Percentiles rank a stretch among this genome's conserved stretches.
These are phyloP conservation scores for Lutjanus erythropterus DNA, from an alignment of 2,113 vertebrate species.

Conservation along the genomic window DNA sequence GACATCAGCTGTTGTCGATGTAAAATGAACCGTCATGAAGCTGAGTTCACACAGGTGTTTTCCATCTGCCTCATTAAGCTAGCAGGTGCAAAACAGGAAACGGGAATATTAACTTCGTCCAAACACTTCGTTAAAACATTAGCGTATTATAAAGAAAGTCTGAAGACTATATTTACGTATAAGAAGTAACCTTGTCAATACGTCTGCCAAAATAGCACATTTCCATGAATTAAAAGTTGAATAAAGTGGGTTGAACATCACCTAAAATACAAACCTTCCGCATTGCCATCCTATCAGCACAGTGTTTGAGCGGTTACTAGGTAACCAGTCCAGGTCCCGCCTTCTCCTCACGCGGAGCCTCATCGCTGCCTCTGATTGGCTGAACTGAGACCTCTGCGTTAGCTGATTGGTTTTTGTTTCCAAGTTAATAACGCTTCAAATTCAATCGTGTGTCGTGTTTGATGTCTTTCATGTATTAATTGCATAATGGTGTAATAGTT, in stretches of 20 bases:
- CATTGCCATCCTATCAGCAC: conserved; percentile 57
- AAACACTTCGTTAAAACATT: not conserved
- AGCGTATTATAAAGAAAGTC: not conserved
- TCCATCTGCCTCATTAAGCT: not conserved
- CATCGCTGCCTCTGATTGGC: conserved; percentile 56
- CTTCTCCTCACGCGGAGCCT: not conserved
- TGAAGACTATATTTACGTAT: not conserved
- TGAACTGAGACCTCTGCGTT: not conserved
- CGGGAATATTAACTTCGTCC: not conserved
- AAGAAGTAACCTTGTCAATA: not conserved
- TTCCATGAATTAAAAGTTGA: not conserved
- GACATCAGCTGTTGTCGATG: not conserved
- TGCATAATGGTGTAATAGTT: not conserved
- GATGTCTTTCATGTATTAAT: not conserved
- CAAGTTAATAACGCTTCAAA: too few species aligned
- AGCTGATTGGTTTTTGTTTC: conserved; percentile 7
- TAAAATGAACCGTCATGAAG: not conserved
- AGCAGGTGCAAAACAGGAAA: conserved; percentile 2
- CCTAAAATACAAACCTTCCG: conserved; percentile 78
- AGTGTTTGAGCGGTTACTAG: conserved; percentile 74
- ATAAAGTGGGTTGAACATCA: not conserved
- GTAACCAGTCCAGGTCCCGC: conserved; percentile 59
- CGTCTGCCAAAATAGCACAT: not conserved
- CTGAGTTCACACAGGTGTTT: conserved; percentile 17
- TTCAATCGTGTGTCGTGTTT: not conserved